phyloP scores from a whole-genome alignment of 2,797 vertebrate species.

The Anas flavirostris region DNA sequence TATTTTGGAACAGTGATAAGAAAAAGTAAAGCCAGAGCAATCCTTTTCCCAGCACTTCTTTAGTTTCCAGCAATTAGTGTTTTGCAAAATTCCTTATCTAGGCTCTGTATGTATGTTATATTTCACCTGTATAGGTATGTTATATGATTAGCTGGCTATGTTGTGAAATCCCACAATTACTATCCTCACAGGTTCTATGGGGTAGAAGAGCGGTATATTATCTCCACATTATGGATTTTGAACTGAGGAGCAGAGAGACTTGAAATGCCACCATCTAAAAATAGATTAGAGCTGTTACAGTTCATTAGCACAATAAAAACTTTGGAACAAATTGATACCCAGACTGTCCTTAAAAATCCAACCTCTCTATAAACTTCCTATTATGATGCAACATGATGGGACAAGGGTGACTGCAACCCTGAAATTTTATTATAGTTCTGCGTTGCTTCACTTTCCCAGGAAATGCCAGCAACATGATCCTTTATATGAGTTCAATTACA shows the following conservation, averaged over 20 bases:
- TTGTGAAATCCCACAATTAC: background rate
- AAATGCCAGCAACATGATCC: background rate
- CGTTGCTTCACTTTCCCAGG: background rate
- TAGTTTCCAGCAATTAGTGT: background rate
- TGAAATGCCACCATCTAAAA: conserved; percentile 67
- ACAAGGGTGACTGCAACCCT: conserved; percentile 23
- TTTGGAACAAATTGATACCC: conserved; percentile 49
- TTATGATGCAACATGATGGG: background rate
- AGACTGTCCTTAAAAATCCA: conserved; percentile 55
- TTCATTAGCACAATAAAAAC: conserved; percentile 70
- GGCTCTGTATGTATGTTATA: background rate
- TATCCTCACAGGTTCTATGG: background rate
- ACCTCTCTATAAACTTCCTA: conserved; percentile 43
- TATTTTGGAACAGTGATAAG: background rate
- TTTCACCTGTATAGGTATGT: background rate
- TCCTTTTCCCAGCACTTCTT: background rate
- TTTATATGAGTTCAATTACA: background rate
- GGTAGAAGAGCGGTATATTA: conserved; percentile 31
- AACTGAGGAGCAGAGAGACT: conserved; percentile 29
- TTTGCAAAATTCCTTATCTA: background rate
- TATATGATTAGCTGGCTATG: background rate
- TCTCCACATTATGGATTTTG: conserved; percentile 52
- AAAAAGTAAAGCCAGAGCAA: background rate
- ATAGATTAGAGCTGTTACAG: conserved; percentile 62
- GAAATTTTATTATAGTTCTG: conserved; percentile 26